Evolutionary conservation across 1,140 invertebrate genomes (phyloP).

Genomic region (Euwallacea similis): DNA sequence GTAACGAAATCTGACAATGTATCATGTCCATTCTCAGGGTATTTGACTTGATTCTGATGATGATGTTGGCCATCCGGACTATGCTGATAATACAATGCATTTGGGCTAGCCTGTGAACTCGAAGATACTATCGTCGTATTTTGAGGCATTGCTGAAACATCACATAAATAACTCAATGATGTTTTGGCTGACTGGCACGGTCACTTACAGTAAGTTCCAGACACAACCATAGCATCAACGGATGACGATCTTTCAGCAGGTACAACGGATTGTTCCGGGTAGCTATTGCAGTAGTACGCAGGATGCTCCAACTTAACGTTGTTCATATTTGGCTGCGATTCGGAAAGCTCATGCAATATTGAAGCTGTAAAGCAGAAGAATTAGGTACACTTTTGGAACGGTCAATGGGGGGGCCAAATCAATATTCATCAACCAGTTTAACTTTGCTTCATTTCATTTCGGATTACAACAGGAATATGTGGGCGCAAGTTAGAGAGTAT

Average conservation of each 20-base stretch:
- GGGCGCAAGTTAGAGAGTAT: too few species aligned
- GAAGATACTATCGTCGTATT: slow-evolving; percentile 54
- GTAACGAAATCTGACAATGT: slow-evolving; percentile 95
- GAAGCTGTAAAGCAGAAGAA: slow-evolving; percentile 75
- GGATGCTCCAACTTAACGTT: slow-evolving; percentile 90
- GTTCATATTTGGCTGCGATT: slow-evolving; percentile 74
- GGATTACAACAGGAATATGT: too few species aligned
- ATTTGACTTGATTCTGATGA: slow-evolving; percentile 64
- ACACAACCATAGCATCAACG: slow-evolving; percentile 59
- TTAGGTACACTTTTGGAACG: slow-evolving; percentile 19
- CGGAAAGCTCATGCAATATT: slow-evolving; percentile 87
- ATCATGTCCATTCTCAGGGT: slow-evolving; percentile 82
- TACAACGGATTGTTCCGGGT: slow-evolving; percentile 69
- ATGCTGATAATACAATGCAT: slow-evolving; percentile 57
- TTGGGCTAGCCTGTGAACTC: slow-evolving; percentile 56
- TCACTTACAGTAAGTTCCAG: slow-evolving; percentile 64
- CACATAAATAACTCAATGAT: background rate
- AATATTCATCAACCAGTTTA: too few species aligned
- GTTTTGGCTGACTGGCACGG: too few species aligned
- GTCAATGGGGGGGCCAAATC: too few species aligned
- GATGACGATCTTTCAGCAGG: slow-evolving; percentile 57
- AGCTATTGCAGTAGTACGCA: slow-evolving; percentile 89
- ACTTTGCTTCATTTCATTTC: too few species aligned
- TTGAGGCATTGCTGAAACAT: slow-evolving; percentile 51
- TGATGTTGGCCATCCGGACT: slow-evolving; percentile 53